A percentile compares a stretch with the other conserved stretches of the same genome.
Conservation (phyloP, 2,113 vertebrate species). For the Promerops cafer region DNA sequence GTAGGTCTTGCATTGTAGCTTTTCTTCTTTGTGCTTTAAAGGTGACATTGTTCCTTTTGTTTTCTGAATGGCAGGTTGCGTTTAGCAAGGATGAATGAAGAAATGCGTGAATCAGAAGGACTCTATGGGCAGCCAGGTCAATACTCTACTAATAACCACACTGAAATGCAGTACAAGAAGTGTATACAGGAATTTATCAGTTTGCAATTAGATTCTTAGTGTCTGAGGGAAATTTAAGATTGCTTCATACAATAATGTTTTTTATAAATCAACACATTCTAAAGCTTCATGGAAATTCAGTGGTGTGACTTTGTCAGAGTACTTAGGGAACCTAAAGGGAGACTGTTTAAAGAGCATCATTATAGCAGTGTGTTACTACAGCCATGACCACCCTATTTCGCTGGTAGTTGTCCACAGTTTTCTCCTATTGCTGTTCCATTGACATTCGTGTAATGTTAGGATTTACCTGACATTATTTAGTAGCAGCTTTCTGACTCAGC, state of each 20-base stretch:
- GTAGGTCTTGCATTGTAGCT: not conserved
- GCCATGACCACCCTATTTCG: constrained; percentile 8
- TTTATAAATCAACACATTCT: constrained; percentile 41
- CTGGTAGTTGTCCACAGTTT: constrained; percentile 40
- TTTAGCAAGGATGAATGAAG: constrained; percentile 98
- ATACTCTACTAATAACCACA: constrained; percentile 90
- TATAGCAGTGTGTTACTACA: not conserved
- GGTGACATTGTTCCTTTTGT: not conserved
- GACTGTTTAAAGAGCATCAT: not conserved
- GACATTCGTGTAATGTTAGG: not conserved
- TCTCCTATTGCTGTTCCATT: constrained; percentile 12
- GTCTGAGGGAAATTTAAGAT: not conserved
- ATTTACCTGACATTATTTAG: not conserved
- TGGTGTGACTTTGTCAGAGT: constrained; percentile 27
- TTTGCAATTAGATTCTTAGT: constrained; percentile 86
- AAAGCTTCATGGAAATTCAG: constrained; percentile 2
- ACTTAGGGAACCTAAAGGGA: not conserved
- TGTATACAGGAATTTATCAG: constrained; percentile 97
- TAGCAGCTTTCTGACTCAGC: not conserved
- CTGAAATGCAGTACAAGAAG: constrained; percentile 95
- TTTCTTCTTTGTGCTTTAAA: not conserved
- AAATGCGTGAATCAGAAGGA: constrained; percentile 98
- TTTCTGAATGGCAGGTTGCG: constrained; percentile 78
- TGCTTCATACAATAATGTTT: constrained; percentile 7
- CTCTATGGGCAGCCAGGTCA: constrained; percentile 97